These are phyloP conservation scores for Gobiocypris rarus DNA, from an alignment of 2,113 vertebrate species.

Conservation along the genomic window DNA sequence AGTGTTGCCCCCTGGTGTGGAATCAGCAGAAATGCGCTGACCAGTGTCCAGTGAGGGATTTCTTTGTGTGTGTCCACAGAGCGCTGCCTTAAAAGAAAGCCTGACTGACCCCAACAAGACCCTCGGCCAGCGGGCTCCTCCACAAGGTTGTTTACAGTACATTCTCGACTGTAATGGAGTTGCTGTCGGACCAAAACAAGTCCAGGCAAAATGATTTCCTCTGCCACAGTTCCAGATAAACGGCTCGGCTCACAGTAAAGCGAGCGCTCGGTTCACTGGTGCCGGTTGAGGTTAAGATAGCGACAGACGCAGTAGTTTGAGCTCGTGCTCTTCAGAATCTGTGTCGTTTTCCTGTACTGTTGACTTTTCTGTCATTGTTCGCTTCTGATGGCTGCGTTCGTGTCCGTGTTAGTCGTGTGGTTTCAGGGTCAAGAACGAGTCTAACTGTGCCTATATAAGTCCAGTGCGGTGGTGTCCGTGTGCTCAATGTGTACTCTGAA, in stretches of 20 bases:
- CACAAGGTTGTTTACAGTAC: conserved; percentile 97
- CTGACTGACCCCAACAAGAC: conserved; percentile 84
- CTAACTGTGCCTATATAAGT: conserved; percentile 79
- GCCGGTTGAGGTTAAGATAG: conserved; percentile 62
- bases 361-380: conserved; percentile 75
- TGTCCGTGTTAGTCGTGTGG: conserved; percentile 79
- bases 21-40: neutral
- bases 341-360: conserved; percentile 78
- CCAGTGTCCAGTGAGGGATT: neutral
- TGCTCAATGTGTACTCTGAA: conserved; percentile 36
- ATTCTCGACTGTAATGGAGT: conserved; percentile 92
- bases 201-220: conserved; percentile 70
- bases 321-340: conserved; percentile 60
- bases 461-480: conserved; percentile 71
- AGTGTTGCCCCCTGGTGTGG: conserved; percentile 51
- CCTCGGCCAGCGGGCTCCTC: conserved; percentile 87
- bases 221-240: conserved; percentile 2
- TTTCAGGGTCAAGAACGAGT: conserved; percentile 65
- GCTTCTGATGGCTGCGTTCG: conserved; percentile 79
- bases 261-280: conserved; percentile 57
- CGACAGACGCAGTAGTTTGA: conserved; percentile 60
- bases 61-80: conserved; percentile 79
- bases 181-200: conserved; percentile 86
- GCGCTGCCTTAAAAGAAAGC: conserved; percentile 85
- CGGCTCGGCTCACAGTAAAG: conserved; percentile 37